Evolutionary conservation across 1,140 invertebrate genomes (phyloP), one percentile per base, ranked within the genome.

Genomic region (Meloidogyne hapla): DNA sequence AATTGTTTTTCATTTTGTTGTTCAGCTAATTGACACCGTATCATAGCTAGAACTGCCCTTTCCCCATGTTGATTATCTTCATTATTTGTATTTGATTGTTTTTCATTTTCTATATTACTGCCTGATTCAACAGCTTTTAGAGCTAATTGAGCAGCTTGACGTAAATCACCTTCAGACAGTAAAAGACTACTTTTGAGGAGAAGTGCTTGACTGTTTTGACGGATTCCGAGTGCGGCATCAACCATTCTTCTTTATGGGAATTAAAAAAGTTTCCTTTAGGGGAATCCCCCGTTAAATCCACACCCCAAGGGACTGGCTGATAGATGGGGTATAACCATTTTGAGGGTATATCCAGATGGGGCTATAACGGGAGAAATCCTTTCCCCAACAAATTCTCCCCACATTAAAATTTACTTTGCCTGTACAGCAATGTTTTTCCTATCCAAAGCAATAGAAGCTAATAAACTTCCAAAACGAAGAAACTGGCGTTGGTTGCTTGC

Each of bases 61-160:
- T 80, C 62, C 8, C 81, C 83, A 28, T 78, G 33, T 15, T 63
- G n/a, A 26, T 62, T 45, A 18, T 69, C 72, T 8, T 26, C 26
- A 13, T 72, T 28, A 21, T 69, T 61, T 6, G 23, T 28, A 21
- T 69, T 61, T 6, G 23, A 45, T 33, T 8, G 1, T 33, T 56
- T 56, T n/a, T 56, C 18, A 21, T 56, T 56, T 48, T 48, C 45
- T 18, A 18, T 48, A 18, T 48, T 56, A 56, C 18, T 56, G 28
- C 69, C 56, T n/a, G 21, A 38, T 70, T 82, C 71, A 8, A 82
- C 69, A 18, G 79, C 82, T 23, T 40, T 62, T 26, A 78, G 72
- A 21, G 81, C 82, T 40, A 78, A 63, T 69, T 84, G 78, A 42
- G 79, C 8, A 6, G 82, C 81, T 62, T 76, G 40, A 48, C 71